These are phyloP conservation scores for Labeo rohita DNA, from an alignment of 2,113 vertebrate genomes.

Conservation along the genomic window DNA sequence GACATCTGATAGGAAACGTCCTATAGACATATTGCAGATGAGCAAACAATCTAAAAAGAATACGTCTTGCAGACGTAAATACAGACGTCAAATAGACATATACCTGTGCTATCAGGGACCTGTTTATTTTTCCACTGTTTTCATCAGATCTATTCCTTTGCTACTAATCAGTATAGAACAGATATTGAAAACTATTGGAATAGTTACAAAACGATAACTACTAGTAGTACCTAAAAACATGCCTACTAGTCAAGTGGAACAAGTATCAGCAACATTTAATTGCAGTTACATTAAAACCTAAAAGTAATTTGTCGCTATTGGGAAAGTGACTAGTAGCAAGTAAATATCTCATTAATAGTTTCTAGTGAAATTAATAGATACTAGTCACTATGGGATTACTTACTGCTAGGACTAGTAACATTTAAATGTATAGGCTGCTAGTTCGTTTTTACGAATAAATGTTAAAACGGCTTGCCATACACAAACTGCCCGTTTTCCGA, in stretches of 20 bases:
- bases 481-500: neutral
- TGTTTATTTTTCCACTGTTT: neutral
- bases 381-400: neutral
- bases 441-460: neutral
- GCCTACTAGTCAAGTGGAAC: neutral
- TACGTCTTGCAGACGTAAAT: no score
- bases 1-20: no score
- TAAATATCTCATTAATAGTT: neutral
- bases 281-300: neutral
- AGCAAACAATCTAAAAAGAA: no score
- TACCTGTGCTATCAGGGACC: no score
- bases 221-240: neutral
- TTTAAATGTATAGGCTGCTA: neutral
- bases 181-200: neutral
- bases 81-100: no score
- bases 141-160: neutral
- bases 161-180: neutral
- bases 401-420: neutral
- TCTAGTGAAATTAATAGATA: neutral
- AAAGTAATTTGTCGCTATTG: neutral
- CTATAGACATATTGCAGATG: no score
- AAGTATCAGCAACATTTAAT: neutral
- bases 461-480: neutral
- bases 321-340: neutral
- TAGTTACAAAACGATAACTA: neutral